phyloP scores from a whole-genome alignment of 2,888 invertebrate genomes.

The Cheilosia variabilis region DNA sequence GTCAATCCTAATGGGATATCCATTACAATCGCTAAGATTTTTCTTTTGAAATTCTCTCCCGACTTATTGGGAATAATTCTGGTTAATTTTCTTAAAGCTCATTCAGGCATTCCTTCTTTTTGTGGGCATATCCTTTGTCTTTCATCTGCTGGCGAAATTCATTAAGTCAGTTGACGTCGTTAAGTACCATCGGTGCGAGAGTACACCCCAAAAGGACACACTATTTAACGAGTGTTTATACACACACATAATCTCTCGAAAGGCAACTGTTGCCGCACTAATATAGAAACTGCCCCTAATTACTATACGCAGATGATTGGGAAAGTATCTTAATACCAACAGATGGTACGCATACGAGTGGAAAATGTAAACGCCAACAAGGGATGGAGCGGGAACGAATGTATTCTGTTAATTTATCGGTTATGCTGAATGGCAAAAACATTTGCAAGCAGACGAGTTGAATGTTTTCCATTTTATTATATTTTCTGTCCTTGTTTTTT shows the following conservation, averaged over 20 bases:
- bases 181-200: constrained; percentile 43
- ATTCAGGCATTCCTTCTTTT: constrained; percentile 18
- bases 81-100: constrained; percentile 1
- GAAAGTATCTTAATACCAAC: constrained; percentile 26
- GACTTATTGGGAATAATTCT: constrained; percentile 37
- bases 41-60: background rate
- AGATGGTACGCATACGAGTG: constrained; percentile 14
- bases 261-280: constrained; percentile 64
- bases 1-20: constrained; percentile 48
- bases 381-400: background rate
- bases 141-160: constrained; percentile 45
- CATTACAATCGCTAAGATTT: constrained; percentile 37
- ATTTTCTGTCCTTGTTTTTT: too few species aligned
- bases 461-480: too few species aligned
- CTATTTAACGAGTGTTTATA: background rate
- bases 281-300: constrained; percentile 60
- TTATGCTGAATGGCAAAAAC: too few species aligned
- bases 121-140: background rate
- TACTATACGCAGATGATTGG: constrained; percentile 25
- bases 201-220: constrained; percentile 19
- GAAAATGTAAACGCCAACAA: background rate
- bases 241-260: constrained; percentile 33
- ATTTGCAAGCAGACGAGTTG: too few species aligned
- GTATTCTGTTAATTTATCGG: too few species aligned
- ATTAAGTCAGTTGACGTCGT: constrained; percentile 61